Evolutionary conservation across 2,113 vertebrate genomes (phyloP).

Genomic region (Silurus meridionalis): DNA sequence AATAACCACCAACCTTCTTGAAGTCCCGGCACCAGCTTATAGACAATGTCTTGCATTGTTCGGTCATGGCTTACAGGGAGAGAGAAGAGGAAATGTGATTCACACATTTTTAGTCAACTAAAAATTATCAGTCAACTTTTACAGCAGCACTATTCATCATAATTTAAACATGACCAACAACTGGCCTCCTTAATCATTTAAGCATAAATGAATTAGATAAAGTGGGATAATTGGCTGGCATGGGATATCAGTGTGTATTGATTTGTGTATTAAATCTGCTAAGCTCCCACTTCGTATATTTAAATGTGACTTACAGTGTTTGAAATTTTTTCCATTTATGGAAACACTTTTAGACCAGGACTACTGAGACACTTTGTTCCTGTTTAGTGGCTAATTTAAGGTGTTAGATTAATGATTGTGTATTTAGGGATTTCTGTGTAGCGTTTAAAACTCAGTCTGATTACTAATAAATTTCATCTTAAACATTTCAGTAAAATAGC

Average conservation of each 20-base stretch:
- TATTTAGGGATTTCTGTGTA: not conserved
- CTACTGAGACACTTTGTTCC: not conserved
- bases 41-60: slow-evolving; percentile 99
- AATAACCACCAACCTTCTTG: slow-evolving; percentile 85
- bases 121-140: not conserved
- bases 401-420: not conserved
- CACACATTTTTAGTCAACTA: too few relatives aligned
- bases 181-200: not conserved
- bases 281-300: not conserved
- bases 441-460: not conserved
- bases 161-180: not conserved
- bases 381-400: not conserved
- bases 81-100: slow-evolving; percentile 34
- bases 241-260: not conserved
- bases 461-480: not conserved
- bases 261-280: not conserved
- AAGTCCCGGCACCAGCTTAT: slow-evolving; percentile 97
- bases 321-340: not conserved
- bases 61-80: slow-evolving; percentile 87
- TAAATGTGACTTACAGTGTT: not conserved
- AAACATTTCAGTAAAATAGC: not conserved
- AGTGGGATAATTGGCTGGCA: not conserved
- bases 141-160: slow-evolving; percentile 1
- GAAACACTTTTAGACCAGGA: not conserved
- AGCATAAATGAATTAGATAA: not conserved